Base-by-base conservation (phyloP, 64 coral and sea anemone genomes). In the Montipora capricornis region DNA sequence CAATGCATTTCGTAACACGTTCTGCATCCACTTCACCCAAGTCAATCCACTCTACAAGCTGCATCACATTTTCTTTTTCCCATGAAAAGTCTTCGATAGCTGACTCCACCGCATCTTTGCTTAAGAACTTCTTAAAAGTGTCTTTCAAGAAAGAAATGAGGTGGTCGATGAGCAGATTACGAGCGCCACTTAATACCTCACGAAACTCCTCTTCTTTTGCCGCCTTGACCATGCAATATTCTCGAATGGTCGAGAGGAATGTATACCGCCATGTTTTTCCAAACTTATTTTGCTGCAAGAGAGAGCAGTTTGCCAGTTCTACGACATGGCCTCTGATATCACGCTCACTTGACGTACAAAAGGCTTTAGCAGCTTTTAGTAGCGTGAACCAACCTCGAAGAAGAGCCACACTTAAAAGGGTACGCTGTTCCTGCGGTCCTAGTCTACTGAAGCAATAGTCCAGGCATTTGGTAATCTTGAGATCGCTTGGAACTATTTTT, bases 51-150 rank as follows among this genome's bases (percentile, higher is more conserved):
- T 24, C 24, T 0, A 24, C 26, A 15, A 85, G 81, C 73, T 92
- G 91, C 62, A 69, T 69, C 22, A 92, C 64, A 44, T 92, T 92
- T n/a, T 69, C 73, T 49, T 87, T 80, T 6, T 92, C 91, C 13
- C 7, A 17, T 1, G 11, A 59, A 59, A 92, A 92, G 44, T 76
- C 91, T 9, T 52, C 20, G 47, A 92, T 92, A 10, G 91, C 91
- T 8, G 20, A 62, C 64, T 29, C 10, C 52, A 55, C 52, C 5
- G 73, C 74, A 20, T 92, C 67, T 26, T 68, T 86, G 60, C 82
- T 87, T 46, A 92, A 68, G 50, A 92, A 92, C 46, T 10, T 20
- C 19, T 26, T 85, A 17, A 68, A 50, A 1, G 49, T 79, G 60
- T 77, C 75, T 69, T 68, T 75, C 74, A 92, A 59, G 77, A 68